Evolutionary conservation across 2,113 vertebrate species (phyloP).

Genomic region (Naja naja): DNA sequence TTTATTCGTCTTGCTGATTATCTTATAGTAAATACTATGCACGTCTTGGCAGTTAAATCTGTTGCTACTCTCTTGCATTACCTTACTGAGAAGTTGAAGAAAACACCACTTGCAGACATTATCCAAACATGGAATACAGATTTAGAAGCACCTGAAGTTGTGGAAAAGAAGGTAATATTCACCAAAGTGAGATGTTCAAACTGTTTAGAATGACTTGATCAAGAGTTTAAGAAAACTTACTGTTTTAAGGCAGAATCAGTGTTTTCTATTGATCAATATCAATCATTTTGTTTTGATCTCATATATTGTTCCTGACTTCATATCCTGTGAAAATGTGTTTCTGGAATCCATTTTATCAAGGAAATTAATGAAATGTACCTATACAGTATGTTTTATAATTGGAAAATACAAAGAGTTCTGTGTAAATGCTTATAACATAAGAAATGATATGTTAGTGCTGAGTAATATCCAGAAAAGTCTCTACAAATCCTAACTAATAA

Average conservation of each 20-base stretch:
- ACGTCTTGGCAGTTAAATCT: conserved; percentile 73
- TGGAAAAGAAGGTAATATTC: conserved; percentile 64
- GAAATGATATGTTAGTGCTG: not conserved
- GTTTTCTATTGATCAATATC: not conserved
- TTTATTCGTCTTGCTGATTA: conserved; percentile 84
- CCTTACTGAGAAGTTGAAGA: conserved; percentile 70
- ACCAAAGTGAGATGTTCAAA: not conserved
- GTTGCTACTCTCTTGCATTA: conserved; percentile 68
- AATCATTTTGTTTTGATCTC: not conserved
- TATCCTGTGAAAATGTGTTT: not conserved
- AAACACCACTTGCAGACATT: conserved; percentile 65
- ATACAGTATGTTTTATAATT: not conserved
- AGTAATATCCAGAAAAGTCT: not conserved
- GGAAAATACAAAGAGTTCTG: not conserved
- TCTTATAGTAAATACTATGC: conserved; percentile 79
- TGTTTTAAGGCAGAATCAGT: not conserved
- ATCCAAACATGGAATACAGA: conserved; percentile 73
- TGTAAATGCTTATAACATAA: not conserved
- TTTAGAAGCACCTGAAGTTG: conserved; percentile 35
- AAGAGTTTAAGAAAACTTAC: not conserved
- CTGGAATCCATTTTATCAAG: not conserved
- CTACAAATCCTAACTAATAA: not conserved
- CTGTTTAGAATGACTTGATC: not conserved
- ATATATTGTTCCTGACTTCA: not conserved
- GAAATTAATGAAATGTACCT: not conserved